Evolutionary conservation across 2,797 vertebrate genomes (phyloP).

Genomic region (Odontamblyopus lacepedii): DNA sequence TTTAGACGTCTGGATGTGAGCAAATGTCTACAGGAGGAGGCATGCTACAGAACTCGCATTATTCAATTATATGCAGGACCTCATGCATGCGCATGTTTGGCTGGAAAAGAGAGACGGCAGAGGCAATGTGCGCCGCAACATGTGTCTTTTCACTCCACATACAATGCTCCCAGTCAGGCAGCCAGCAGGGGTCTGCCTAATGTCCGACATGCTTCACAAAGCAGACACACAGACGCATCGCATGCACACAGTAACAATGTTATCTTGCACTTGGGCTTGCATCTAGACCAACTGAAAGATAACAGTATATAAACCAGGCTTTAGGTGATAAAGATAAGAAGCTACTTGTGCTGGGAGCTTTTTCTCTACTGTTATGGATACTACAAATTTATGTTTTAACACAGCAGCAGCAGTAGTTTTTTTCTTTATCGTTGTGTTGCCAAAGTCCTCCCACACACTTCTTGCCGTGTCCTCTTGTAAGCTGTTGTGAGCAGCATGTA

Average conservation of each 20-base stretch:
- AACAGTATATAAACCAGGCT: constrained; percentile 16
- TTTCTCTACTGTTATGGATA: constrained; percentile 9
- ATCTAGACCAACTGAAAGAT: constrained; percentile 33
- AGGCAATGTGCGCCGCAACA: constrained; percentile 15
- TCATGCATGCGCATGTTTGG: constrained; percentile 4
- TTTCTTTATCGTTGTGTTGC: constrained; percentile 26
- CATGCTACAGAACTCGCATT: neutral
- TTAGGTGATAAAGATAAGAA: constrained; percentile 33
- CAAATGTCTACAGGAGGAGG: neutral
- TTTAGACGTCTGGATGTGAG: constrained; percentile 1
- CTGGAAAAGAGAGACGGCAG: neutral
- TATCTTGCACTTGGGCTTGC: constrained; percentile 24
- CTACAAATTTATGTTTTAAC: neutral
- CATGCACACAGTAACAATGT: constrained; percentile 33
- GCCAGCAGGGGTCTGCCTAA: constrained; percentile 51
- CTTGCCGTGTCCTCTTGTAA: constrained; percentile 34
- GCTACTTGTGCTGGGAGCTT: constrained; percentile 17
- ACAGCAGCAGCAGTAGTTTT: constrained; percentile 1
- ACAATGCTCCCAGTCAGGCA: constrained; percentile 20
- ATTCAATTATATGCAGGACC: constrained; percentile 8
- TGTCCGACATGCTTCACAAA: constrained; percentile 53
- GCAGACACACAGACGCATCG: constrained; percentile 29
- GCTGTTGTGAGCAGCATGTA: constrained; percentile 43
- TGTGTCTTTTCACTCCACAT: constrained; percentile 42
- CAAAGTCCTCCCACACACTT: constrained; percentile 37